Evolutionary conservation across 2,888 invertebrate genomes (phyloP), one percentile per base, ranked within the genome.

Genomic region (Antitype chi): DNA sequence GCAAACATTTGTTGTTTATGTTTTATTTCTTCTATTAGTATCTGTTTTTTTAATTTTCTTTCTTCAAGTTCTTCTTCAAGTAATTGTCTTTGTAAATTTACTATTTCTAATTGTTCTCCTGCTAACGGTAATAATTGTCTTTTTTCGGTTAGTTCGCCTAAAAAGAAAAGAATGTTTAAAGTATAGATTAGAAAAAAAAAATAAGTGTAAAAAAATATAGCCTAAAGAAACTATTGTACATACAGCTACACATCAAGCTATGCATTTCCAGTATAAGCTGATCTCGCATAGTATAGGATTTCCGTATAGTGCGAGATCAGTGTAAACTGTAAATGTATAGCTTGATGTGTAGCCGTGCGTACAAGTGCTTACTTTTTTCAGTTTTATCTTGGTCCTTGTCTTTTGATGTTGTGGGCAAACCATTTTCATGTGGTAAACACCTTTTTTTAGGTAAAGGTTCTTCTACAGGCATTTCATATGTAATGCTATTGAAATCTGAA

Each of bases 1-100:
- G 60, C 74, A 74, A 74, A 74, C 60, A 74, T 52, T 76, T 63
- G 20, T 32, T 76, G 32, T n/a, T 76, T 75, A 63, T 75, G 63
- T 47, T 47, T 25, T 52, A 74, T 52, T 60, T 74, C 74, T 38
- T 74, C 25, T 52, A 17, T 52, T 23, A 74, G 13, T 13, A 60
- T 43, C 23, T 43, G 38, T 0, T 32, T 74, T 55, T 60, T 74
- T 38, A 74, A 6, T 59, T 52, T 74, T 8, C 25, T 74, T 73
- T 60, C 49, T 60, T 74, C 59, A 43, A 74, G 1, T 28, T 74
- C 59, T 52, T 59, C 59, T 74, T 60, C 74, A 38, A 60, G 11
- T 74, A 60, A 17, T 11, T 60, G 38, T 60, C 25, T 74, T 74
- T 74, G 59, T 1, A 74, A 60, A 60, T 52, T 49, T 57, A 55